Percentiles rank a stretch among this genome's conserved stretches.
Conservation (phyloP, 2,797 vertebrate species). For the Enteromius fasciolatus region DNA sequence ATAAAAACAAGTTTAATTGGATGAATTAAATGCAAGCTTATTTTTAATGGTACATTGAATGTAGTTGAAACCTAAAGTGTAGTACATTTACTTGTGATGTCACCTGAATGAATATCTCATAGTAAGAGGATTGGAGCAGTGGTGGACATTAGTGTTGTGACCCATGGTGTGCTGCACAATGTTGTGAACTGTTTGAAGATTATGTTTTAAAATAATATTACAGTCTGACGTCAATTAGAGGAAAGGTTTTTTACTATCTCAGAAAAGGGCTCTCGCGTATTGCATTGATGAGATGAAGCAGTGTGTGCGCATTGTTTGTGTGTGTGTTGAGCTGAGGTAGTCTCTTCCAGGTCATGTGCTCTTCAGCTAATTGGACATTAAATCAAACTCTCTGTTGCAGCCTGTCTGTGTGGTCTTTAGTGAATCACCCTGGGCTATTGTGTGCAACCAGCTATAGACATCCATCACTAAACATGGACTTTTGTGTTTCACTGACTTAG, state of each 20-base stretch:
- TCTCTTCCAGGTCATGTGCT: slow-evolving; percentile 61
- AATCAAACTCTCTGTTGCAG: slow-evolving; percentile 62
- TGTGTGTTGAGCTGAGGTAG: slow-evolving; percentile 47
- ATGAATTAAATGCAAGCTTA: background rate
- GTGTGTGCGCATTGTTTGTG: background rate
- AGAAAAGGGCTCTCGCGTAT: slow-evolving; percentile 40
- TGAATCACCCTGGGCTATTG: slow-evolving; percentile 24
- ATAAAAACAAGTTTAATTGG: slow-evolving; percentile 21
- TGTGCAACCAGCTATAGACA: slow-evolving; percentile 15
- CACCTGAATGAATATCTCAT: background rate
- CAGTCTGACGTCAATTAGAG: slow-evolving; percentile 53
- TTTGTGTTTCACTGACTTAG: background rate
- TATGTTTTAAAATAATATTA: slow-evolving; percentile 47
- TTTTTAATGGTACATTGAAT: background rate
- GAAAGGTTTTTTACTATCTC: slow-evolving; percentile 44
- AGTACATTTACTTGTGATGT: background rate
- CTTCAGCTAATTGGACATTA: slow-evolving; percentile 73
- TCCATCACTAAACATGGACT: slow-evolving; percentile 22
- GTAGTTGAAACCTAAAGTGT: background rate
- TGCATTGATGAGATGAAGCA: slow-evolving; percentile 42
- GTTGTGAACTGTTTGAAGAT: slow-evolving; percentile 28
- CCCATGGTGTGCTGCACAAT: background rate
- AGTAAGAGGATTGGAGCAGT: background rate
- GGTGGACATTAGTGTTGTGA: background rate
- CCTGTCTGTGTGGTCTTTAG: slow-evolving; percentile 40